These are phyloP conservation scores for Uropetala carovei DNA, from an alignment of 2,888 invertebrate genomes.

Conservation along the genomic window DNA sequence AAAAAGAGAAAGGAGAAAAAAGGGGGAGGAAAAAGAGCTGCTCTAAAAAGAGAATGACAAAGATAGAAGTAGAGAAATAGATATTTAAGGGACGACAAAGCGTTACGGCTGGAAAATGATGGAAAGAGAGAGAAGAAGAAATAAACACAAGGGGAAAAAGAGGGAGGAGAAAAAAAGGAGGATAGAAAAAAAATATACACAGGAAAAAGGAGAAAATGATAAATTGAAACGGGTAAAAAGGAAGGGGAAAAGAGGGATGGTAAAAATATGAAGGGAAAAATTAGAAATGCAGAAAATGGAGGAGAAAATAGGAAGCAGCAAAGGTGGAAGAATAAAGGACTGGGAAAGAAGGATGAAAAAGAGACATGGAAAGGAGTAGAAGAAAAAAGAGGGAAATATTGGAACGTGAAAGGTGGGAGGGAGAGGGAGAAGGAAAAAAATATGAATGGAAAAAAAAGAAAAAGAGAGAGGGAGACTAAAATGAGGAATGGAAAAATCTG, in stretches of 20 bases:
- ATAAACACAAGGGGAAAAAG: background rate
- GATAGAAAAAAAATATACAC: no score
- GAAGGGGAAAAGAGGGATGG: background rate
- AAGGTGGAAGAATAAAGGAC: background rate
- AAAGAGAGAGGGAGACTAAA: no score
- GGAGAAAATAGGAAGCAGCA: background rate
- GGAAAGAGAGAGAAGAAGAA: background rate
- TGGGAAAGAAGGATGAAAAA: background rate
- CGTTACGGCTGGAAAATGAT: background rate
- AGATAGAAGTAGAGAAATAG: background rate
- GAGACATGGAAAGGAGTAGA: no score
- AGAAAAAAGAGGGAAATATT: no score
- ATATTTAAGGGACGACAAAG: no score
- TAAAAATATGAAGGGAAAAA: background rate
- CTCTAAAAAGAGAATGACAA: background rate
- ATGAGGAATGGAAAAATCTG: no score
- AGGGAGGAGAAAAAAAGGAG: background rate
- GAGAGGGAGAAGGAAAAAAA: no score
- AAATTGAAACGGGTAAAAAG: background rate
- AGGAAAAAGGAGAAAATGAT: background rate
- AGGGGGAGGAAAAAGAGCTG: background rate
- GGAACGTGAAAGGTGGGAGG: no score
- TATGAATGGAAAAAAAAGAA: no score
- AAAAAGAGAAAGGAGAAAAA: background rate
- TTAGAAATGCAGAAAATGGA: background rate